Percentiles rank a stretch among this genome's conserved stretches.
Conservation (phyloP, 2,797 vertebrate species). For the Echeneis naucrates region DNA sequence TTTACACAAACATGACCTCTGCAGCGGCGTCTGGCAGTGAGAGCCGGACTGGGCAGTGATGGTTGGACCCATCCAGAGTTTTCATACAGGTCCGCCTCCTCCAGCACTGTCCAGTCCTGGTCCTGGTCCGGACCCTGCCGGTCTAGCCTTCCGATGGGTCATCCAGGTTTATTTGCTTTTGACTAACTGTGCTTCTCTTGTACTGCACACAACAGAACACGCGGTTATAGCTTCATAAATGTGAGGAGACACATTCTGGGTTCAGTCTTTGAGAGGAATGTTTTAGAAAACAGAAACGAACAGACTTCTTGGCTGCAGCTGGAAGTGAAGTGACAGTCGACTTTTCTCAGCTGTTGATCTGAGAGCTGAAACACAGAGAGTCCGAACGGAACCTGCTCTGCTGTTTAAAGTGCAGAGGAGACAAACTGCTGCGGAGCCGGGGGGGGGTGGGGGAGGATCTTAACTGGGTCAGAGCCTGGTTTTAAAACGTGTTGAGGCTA, state of each 20-base stretch:
- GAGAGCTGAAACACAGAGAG: slow-evolving; percentile 10
- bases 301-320: slow-evolving; percentile 10
- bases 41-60: slow-evolving; percentile 12
- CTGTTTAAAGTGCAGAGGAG: slow-evolving; percentile 49
- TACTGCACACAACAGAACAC: slow-evolving; percentile 85
- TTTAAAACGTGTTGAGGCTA: slow-evolving; percentile 20
- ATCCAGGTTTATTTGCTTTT: slow-evolving; percentile 92
- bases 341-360: slow-evolving; percentile 13
- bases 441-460: not conserved
- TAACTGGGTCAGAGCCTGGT: too few species aligned
- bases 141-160: slow-evolving; percentile 59
- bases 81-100: slow-evolving; percentile 56
- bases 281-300: not conserved
- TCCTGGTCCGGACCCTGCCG: not conserved
- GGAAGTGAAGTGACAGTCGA: slow-evolving; percentile 5
- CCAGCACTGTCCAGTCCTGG: slow-evolving; percentile 7
- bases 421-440: slow-evolving; percentile 46
- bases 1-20: slow-evolving; percentile 41
- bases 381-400: slow-evolving; percentile 30
- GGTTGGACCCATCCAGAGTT: slow-evolving; percentile 56
- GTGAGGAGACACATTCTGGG: slow-evolving; percentile 17
- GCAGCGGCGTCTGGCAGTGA: slow-evolving; percentile 49
- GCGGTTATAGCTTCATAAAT: slow-evolving; percentile 42
- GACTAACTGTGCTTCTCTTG: slow-evolving; percentile 86
- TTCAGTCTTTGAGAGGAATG: slow-evolving; percentile 12